These are phyloP conservation scores for Ctenoplectra terminalis DNA, from an alignment of 1,140 invertebrate genomes.

Conservation along the genomic window DNA sequence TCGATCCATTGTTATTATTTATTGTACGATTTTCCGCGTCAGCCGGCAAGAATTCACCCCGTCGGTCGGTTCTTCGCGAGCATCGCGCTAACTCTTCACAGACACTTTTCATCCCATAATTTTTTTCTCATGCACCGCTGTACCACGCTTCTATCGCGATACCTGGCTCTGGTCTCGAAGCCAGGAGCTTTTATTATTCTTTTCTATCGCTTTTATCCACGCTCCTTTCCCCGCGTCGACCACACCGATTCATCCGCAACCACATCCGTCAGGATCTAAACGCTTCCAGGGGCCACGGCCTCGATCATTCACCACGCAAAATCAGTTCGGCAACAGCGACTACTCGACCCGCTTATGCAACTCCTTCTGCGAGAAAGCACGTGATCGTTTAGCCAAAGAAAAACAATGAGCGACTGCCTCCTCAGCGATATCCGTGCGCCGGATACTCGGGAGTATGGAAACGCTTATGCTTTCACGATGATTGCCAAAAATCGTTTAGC, in stretches of 20 bases:
- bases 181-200: slow-evolving; percentile 7
- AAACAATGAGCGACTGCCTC: slow-evolving; percentile 14
- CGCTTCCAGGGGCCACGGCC: background rate
- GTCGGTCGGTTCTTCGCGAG: background rate
- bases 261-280: background rate
- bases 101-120: background rate
- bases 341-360: slow-evolving; percentile 20
- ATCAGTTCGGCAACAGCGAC: background rate
- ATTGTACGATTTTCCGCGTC: background rate
- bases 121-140: background rate
- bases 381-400: slow-evolving; percentile 33
- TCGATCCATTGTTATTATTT: background rate
- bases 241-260: background rate
- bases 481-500: slow-evolving; percentile 28
- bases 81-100: background rate
- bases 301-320: background rate
- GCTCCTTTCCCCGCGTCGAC: background rate
- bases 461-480: slow-evolving; percentile 42
- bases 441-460: background rate
- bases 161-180: background rate
- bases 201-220: slow-evolving; percentile 13
- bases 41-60: background rate
- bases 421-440: background rate
- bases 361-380: slow-evolving; percentile 9
- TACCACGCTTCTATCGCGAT: background rate